phyloP scores from a whole-genome alignment of 2,888 invertebrate genomes.

The Torymus aiolomorphi region DNA sequence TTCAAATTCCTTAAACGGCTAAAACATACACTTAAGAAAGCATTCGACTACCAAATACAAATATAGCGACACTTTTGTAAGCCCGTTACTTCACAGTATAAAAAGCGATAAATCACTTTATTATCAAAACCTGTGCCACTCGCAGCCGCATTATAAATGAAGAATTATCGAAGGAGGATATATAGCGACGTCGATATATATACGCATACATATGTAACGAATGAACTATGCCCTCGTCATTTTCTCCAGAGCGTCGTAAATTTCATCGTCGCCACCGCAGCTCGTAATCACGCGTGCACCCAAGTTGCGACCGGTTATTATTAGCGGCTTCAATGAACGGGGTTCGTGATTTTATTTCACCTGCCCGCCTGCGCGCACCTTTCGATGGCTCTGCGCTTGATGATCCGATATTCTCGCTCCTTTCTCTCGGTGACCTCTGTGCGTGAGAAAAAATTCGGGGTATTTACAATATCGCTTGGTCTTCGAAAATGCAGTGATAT shows the following conservation, averaged over 20 bases:
- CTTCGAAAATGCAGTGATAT: too few species aligned
- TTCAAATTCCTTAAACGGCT: too few species aligned
- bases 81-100: too few species aligned
- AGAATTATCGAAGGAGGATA: too few species aligned
- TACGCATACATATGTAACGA: neutral
- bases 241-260: conserved; percentile 12
- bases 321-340: conserved; percentile 16
- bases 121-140: neutral
- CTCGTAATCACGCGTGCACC: neutral
- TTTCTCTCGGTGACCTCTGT: neutral
- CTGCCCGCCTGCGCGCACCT: too few species aligned
- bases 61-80: too few species aligned
- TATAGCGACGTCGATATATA: too few species aligned
- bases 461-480: too few species aligned
- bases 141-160: too few species aligned
- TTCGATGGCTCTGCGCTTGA: neutral
- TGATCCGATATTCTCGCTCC: conserved; percentile 8
- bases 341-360: too few species aligned
- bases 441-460: neutral
- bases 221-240: conserved; percentile 36
- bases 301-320: conserved; percentile 10
- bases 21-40: too few species aligned
- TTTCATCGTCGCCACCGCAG: conserved; percentile 9
- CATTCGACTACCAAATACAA: too few species aligned
- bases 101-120: neutral